Conservation (phyloP, 2,888 invertebrate genomes). For the Agrochola litura region DNA sequence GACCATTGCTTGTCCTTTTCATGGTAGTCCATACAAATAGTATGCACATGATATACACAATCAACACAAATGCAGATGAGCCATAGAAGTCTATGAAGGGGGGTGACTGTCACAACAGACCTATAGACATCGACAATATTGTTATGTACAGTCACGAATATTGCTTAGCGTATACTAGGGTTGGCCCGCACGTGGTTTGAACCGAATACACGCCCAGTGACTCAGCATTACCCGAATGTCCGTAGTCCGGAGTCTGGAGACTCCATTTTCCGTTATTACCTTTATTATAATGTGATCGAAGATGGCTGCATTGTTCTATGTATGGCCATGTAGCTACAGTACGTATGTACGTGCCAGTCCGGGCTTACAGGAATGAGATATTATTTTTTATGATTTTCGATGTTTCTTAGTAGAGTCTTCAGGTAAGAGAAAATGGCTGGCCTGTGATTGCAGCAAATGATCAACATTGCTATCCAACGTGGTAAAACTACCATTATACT, state of each 20-base stretch:
- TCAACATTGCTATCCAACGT: background rate
- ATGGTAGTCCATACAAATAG: background rate
- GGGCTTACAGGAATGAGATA: background rate
- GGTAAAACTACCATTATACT: background rate
- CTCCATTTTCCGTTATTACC: slow-evolving; percentile 22
- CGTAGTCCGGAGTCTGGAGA: slow-evolving; percentile 5
- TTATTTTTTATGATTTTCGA: too few relatives aligned
- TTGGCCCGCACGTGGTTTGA: too few relatives aligned
- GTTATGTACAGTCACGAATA: background rate
- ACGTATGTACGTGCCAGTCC: too few relatives aligned
- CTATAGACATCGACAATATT: background rate
- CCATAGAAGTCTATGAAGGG: background rate
- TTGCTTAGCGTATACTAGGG: too few relatives aligned
- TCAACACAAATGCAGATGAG: background rate
- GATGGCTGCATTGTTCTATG: slow-evolving; percentile 11
- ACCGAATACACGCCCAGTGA: slow-evolving; percentile 29
- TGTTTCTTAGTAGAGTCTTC: too few relatives aligned
- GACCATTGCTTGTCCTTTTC: background rate
- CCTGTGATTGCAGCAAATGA: background rate
- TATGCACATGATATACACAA: slow-evolving; percentile 12
- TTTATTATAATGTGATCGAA: slow-evolving; percentile 12
- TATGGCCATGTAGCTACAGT: background rate
- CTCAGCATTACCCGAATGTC: slow-evolving; percentile 11
- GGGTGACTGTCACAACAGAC: background rate
- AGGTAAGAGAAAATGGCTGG: too few relatives aligned